phyloP scores from a whole-genome alignment of 1,140 invertebrate genomes.

The Chymomyza costata region DNA sequence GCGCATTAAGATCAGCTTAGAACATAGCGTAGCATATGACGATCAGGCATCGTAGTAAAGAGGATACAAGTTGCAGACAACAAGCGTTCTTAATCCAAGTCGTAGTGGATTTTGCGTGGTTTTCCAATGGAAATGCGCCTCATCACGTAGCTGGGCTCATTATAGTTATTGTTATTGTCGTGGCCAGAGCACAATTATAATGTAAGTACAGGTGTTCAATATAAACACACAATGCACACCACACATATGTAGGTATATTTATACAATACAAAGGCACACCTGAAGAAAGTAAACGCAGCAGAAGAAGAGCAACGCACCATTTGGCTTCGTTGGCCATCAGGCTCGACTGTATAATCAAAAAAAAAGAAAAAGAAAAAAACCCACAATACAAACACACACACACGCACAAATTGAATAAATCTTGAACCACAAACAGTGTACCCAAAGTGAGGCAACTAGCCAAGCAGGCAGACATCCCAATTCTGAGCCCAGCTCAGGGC shows the following conservation, averaged over 20 bases:
- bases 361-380: slow-evolving; percentile 1
- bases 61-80: too few species aligned
- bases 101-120: too few species aligned
- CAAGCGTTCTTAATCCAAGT: too few species aligned
- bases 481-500: not conserved
- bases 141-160: slow-evolving; percentile 7
- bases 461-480: not conserved
- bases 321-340: not conserved
- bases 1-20: too few species aligned
- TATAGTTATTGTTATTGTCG: slow-evolving; percentile 30
- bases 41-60: too few species aligned
- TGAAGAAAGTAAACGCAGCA: slow-evolving; percentile 13
- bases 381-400: slow-evolving; percentile 27
- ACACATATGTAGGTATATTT: not conserved
- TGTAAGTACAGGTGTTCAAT: slow-evolving; percentile 43
- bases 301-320: slow-evolving; percentile 7
- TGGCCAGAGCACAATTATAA: slow-evolving; percentile 16
- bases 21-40: too few species aligned
- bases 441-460: not conserved
- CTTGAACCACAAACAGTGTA: slow-evolving; percentile 8
- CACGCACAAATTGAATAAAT: slow-evolving; percentile 40
- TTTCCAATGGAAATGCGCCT: too few species aligned
- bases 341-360: not conserved
- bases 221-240: slow-evolving; percentile 12
- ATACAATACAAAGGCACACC: slow-evolving; percentile 7